These are phyloP conservation scores for Intellagama lesueurii DNA, from an alignment of 2,797 vertebrate species.

Conservation along the genomic window DNA sequence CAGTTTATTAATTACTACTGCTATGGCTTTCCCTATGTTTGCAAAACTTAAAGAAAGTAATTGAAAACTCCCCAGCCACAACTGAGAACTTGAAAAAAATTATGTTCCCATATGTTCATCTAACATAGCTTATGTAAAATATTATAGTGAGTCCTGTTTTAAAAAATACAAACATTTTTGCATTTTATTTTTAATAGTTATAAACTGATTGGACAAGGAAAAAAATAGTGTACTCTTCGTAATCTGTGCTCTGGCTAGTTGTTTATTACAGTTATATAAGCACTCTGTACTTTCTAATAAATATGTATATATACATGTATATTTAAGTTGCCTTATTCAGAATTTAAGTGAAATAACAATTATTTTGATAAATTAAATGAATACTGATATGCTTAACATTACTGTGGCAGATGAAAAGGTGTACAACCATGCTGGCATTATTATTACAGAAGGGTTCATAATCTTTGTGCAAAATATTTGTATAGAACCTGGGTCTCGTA, in stretches of 20 bases:
- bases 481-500: no score
- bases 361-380: no score
- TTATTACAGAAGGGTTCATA: no score
- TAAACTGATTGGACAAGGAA: background rate
- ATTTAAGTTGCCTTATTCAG: background rate
- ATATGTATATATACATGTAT: background rate
- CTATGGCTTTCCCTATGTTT: conserved; percentile 59
- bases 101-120: conserved; percentile 30
- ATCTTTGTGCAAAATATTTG: no score
- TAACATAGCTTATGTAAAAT: background rate
- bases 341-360: no score
- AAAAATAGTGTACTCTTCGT: no score
- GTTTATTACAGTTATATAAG: background rate
- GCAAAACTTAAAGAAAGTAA: conserved; percentile 64
- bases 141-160: background rate
- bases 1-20: conserved; percentile 64
- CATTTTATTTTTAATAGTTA: background rate
- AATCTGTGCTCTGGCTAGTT: background rate
- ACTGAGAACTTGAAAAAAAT: conserved; percentile 59
- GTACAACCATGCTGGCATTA: no score
- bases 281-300: background rate
- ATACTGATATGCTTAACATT: no score
- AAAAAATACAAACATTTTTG: background rate
- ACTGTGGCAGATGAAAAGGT: no score
- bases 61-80: conserved; percentile 46